Percentiles rank a stretch among this genome's conserved stretches.
These are phyloP conservation scores for Elgaria multicarinata DNA, from an alignment of 2,113 vertebrate species.

Conservation along the genomic window DNA sequence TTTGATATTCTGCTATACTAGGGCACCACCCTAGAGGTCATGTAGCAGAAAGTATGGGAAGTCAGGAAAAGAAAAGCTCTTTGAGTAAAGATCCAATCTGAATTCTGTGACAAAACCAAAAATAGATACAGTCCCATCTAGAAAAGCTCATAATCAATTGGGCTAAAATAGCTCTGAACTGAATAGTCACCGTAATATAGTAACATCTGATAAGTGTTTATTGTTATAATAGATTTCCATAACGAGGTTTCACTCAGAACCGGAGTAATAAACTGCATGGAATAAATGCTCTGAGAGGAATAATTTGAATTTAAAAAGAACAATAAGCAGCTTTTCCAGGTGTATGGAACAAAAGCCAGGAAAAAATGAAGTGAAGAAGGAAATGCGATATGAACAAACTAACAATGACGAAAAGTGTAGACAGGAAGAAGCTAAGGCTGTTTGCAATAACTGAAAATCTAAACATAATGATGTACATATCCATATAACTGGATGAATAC, in stretches of 20 bases:
- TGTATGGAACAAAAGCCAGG: not conserved
- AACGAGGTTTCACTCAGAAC: not conserved
- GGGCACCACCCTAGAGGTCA: too few species aligned
- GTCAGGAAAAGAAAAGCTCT: too few species aligned
- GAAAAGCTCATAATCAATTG: not conserved
- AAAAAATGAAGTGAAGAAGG: not conserved
- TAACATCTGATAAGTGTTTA: not conserved
- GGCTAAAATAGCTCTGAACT: not conserved
- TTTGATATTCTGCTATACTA: too few species aligned
- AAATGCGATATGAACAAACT: not conserved
- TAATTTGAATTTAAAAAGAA: conserved; percentile 5
- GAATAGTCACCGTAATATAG: not conserved
- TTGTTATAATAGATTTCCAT: conserved; percentile 12
- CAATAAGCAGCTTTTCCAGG: not conserved
- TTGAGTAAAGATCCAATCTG: too few species aligned
- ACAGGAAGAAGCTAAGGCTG: conserved; percentile 15
- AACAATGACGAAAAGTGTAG: conserved; percentile 24
- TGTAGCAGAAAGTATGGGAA: too few species aligned
- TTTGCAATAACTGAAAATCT: conserved; percentile 9
- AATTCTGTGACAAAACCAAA: too few species aligned
- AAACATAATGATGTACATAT: not conserved
- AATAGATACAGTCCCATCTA: too few species aligned
- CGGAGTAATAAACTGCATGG: not conserved
- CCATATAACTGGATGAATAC: not conserved
- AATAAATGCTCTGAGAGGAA: not conserved